Conservation (phyloP, 2,888 invertebrate species). For the Philonicus albiceps region DNA sequence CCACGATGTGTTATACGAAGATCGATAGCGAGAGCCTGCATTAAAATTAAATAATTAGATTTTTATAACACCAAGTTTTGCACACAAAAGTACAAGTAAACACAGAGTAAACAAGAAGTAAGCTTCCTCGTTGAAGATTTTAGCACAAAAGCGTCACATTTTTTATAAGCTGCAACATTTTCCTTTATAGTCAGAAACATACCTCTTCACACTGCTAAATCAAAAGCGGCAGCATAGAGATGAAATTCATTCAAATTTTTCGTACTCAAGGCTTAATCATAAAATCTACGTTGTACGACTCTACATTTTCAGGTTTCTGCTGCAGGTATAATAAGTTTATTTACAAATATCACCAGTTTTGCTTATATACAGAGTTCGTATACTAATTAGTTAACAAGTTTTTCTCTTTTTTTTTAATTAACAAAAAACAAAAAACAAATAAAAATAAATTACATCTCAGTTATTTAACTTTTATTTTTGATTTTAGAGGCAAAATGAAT, state of each 20-base stretch:
- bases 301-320: background rate
- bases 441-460: background rate
- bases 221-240: background rate
- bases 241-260: background rate
- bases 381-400: background rate
- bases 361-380: background rate
- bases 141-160: background rate
- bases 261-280: background rate
- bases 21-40: background rate
- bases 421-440: background rate
- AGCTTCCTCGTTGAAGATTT: background rate
- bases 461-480: background rate
- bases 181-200: background rate
- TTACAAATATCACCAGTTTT: background rate
- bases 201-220: background rate
- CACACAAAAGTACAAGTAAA: background rate
- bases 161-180: background rate
- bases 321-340: background rate
- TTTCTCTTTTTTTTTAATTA: background rate
- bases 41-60: background rate
- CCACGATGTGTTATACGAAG: background rate
- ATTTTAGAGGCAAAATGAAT: background rate
- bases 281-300: background rate
- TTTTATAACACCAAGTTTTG: background rate
- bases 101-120: background rate